Base-by-base conservation (phyloP, 92 coral and sea anemone species). In the Zoanthus solanderi region DNA sequence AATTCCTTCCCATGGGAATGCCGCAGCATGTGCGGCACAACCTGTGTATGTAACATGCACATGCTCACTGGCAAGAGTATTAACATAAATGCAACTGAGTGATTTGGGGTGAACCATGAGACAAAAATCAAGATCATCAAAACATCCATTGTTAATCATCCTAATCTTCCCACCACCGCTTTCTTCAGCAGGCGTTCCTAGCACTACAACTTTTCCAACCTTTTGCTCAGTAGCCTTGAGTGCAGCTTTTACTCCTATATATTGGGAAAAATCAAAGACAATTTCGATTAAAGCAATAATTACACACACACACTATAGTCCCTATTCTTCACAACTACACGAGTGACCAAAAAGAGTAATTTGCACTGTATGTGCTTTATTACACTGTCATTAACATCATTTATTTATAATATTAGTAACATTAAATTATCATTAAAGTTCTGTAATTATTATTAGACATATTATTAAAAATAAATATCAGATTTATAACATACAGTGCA, bases 181-280 rank as follows among this genome's bases (percentile, higher is more conserved):
- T 88, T 97, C 99, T 72, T 97, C 99, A 18, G 97, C 99, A n/a
- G 99, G 99, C 2, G 99, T 97, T 16, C 99, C 99, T 47, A 93
- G 88, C 23, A 95, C 97, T 18, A 95, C 92, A 16, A 97, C 93
- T 83, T 94, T 87, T 32, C 98, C 99, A 12, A 97, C 83, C 37
- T 91, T 95, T 34, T 83, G 58, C 10, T 91, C 79, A 42, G 93
- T 80, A 71, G 94, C 88, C 31, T 95, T 93, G 48, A 97, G 77
- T 53, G 98, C 99, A 83, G 98, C 98, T 89, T 97, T 93, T 45
- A 97, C 50, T 17, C 99, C 98, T 97, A 28, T n/a, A n/a, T n/a
- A n/a, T 23, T 69, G 31, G 5, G 75, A 69, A 69, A 50, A 50
- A 50, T 3, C 56, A 50, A 50, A 7, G 9, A 50, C 6, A 7